Evolutionary conservation across 2,113 vertebrate species (phyloP).

Genomic region (Fregata magnificens): DNA sequence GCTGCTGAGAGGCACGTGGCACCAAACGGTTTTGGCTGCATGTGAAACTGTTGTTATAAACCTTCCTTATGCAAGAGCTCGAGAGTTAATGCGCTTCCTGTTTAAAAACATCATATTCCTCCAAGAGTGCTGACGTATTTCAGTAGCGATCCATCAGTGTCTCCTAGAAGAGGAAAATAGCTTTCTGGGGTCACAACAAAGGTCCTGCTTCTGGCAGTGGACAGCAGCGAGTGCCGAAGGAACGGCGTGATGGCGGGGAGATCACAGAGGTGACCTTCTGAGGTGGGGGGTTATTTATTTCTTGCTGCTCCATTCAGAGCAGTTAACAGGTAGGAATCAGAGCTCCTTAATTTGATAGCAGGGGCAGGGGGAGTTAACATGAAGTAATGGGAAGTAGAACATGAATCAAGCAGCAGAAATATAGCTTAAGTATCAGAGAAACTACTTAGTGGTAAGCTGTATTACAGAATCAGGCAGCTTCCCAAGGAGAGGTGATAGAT

Average conservation of each 20-base stretch:
- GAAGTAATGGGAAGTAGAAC: conserved; percentile 18
- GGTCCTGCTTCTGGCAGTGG: not conserved
- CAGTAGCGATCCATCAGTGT: not conserved
- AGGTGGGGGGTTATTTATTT: not conserved
- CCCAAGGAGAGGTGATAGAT: conserved; percentile 55
- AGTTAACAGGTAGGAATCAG: not conserved
- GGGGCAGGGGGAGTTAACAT: conserved; percentile 17
- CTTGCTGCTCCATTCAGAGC: not conserved
- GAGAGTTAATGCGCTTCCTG: not conserved
- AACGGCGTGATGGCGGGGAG: accelerated
- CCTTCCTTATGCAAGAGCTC: not conserved
- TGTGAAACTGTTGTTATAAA: not conserved
- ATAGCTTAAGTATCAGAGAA: conserved; percentile 55
- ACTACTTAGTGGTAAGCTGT: conserved; percentile 63
- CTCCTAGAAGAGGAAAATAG: not conserved
- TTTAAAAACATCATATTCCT: not conserved
- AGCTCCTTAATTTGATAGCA: not conserved
- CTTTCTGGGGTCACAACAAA: not conserved
- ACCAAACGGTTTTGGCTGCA: not conserved
- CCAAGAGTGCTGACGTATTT: not conserved
- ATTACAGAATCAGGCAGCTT: conserved; percentile 68
- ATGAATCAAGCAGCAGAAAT: conserved; percentile 56
- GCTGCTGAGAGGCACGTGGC: not conserved
- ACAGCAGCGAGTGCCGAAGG: not conserved
- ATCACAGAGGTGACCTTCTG: not conserved